Percentiles rank a stretch among this genome's conserved stretches.
phyloP scores from a whole-genome alignment of 2,113 vertebrate species.

The Prietella phreatophila region DNA sequence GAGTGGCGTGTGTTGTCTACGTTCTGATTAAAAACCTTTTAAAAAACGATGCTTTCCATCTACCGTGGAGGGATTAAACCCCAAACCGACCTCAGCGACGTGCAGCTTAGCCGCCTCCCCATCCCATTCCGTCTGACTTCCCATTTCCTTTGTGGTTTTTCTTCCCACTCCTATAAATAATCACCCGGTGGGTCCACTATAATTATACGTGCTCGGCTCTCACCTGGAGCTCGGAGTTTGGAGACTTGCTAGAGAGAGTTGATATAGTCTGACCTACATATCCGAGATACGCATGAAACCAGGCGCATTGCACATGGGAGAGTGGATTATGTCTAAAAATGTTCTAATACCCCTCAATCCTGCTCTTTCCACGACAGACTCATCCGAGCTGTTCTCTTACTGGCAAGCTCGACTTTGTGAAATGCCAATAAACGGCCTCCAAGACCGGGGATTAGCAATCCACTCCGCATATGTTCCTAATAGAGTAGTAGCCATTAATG shows the following conservation, averaged over 20 bases:
- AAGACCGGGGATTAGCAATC: constrained; percentile 41
- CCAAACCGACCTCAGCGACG: constrained; percentile 37
- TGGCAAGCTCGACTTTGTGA: constrained; percentile 21
- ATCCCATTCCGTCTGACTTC: background rate
- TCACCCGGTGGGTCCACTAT: constrained; percentile 41
- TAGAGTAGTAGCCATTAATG: constrained; percentile 38
- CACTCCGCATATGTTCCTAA: constrained; percentile 52
- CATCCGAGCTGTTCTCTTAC: constrained; percentile 28
- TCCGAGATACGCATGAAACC: constrained; percentile 41
- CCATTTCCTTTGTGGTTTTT: constrained; percentile 38
- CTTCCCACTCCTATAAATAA: constrained; percentile 50
- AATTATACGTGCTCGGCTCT: constrained; percentile 28
- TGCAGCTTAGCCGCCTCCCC: constrained; percentile 18
- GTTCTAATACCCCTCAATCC: constrained; percentile 39
- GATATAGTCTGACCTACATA: constrained; percentile 42
- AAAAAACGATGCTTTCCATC: constrained; percentile 48
- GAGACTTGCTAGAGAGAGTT: constrained; percentile 6
- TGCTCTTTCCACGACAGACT: constrained; percentile 32
- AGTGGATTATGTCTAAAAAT: constrained; percentile 58
- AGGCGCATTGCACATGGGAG: constrained; percentile 43
- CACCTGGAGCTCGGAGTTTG: constrained; percentile 18
- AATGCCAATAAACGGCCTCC: constrained; percentile 33
- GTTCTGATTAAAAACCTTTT: constrained; percentile 57
- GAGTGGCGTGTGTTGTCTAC: constrained; percentile 41
- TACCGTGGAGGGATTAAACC: constrained; percentile 33